Evolutionary conservation across 2,888 invertebrate species (phyloP).

Genomic region (Eulithis testata): DNA sequence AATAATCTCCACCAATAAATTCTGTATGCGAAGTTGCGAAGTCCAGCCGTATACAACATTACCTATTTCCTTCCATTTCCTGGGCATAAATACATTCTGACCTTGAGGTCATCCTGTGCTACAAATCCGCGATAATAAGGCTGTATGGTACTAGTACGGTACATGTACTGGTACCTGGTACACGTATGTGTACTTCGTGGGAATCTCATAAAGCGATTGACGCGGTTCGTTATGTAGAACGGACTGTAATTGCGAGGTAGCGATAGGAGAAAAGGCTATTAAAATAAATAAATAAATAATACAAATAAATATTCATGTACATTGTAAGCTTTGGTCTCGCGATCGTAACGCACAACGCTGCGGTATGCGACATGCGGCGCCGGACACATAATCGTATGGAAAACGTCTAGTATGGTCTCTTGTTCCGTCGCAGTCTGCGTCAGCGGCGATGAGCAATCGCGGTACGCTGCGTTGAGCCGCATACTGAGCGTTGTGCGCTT

Average conservation of each 20-base stretch:
- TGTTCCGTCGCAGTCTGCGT: too few species aligned
- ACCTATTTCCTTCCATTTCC: conserved; percentile 32
- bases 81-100: conserved; percentile 35
- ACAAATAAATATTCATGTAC: too few species aligned
- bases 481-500: too few species aligned
- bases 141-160: conserved; percentile 14
- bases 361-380: too few species aligned
- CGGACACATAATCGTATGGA: too few species aligned
- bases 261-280: conserved; percentile 45
- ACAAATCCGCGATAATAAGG: conserved; percentile 41
- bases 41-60: conserved; percentile 29
- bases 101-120: conserved; percentile 38
- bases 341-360: too few species aligned
- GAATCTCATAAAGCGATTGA: conserved; percentile 63
- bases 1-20: conserved; percentile 32
- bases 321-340: too few species aligned
- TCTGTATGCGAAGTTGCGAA: conserved; percentile 13
- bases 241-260: conserved; percentile 58
- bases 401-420: too few species aligned
- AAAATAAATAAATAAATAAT: neutral
- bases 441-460: too few species aligned
- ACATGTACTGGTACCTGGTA: conserved; percentile 14
- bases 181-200: conserved; percentile 48
- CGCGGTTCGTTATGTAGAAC: conserved; percentile 65
- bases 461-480: too few species aligned